Percentiles rank a stretch among this genome's conserved stretches.
Conservation (phyloP, 2,113 vertebrate species). For the Ciconia maguari region DNA sequence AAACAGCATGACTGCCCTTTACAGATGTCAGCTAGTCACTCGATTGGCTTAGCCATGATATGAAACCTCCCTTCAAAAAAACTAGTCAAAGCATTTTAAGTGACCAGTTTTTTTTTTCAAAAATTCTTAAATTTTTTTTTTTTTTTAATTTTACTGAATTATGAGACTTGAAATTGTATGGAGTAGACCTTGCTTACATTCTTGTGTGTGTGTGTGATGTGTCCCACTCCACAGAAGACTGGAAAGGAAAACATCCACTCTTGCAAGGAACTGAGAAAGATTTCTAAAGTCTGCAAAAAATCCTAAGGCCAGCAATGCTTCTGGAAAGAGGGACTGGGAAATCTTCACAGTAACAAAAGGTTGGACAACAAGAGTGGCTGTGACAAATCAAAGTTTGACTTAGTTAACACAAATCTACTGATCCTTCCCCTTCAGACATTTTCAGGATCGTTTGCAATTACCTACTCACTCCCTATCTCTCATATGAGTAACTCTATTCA, state of each 20-base stretch:
- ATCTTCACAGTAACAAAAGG: neutral
- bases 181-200: neutral
- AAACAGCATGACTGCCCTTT: neutral
- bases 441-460: slow-evolving; percentile 3
- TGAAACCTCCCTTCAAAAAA: neutral
- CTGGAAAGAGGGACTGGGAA: neutral
- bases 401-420: neutral
- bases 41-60: neutral
- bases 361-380: neutral
- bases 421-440: neutral
- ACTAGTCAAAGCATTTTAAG: neutral
- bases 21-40: neutral
- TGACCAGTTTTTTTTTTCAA: neutral
- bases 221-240: neutral
- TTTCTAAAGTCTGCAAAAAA: neutral
- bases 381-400: neutral
- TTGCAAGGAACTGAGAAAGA: neutral
- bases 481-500: slow-evolving; percentile 52
- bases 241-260: neutral
- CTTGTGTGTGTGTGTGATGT: neutral
- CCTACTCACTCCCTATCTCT: neutral
- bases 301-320: neutral
- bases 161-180: neutral
- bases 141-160: neutral
- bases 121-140: neutral